Percentiles rank a stretch among this genome's conserved stretches.
Evolutionary conservation across 2,113 vertebrate species (phyloP).

Genomic region (Chroicocephalus ridibundus): DNA sequence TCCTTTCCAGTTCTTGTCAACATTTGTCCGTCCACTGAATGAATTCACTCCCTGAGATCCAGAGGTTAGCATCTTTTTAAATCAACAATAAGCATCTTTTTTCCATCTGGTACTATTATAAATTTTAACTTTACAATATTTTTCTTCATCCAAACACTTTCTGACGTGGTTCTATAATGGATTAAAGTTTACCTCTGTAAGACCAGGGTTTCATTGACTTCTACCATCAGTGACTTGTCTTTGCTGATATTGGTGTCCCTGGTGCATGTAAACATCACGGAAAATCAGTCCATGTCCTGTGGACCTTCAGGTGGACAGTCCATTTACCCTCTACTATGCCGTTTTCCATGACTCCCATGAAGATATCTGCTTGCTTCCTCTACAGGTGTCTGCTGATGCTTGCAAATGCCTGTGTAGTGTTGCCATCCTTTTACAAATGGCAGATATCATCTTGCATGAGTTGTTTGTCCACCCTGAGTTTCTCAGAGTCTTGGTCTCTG

Average conservation of each 20-base stretch:
- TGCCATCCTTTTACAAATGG: neutral
- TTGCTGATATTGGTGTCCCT: neutral
- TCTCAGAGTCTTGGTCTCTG: neutral
- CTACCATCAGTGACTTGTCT: neutral
- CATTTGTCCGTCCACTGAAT: neutral
- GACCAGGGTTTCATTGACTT: neutral
- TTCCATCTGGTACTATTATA: neutral
- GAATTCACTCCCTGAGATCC: neutral
- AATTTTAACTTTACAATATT: neutral
- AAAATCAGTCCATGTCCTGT: neutral
- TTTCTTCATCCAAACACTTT: neutral
- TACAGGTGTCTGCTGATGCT: neutral
- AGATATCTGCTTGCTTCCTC: neutral
- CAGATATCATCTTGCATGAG: accelerated
- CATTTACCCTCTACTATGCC: neutral
- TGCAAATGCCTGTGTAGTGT: neutral
- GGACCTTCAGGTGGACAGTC: neutral
- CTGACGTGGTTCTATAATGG: neutral
- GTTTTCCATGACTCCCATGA: neutral
- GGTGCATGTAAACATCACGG: neutral
- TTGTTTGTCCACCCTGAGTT: neutral
- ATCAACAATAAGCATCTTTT: neutral
- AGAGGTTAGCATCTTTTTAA: neutral
- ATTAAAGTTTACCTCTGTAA: neutral
- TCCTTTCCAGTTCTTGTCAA: neutral